These are phyloP conservation scores for Ailuropoda melanoleuca DNA, from an alignment of 2,113 vertebrate species.

Conservation along the genomic window DNA sequence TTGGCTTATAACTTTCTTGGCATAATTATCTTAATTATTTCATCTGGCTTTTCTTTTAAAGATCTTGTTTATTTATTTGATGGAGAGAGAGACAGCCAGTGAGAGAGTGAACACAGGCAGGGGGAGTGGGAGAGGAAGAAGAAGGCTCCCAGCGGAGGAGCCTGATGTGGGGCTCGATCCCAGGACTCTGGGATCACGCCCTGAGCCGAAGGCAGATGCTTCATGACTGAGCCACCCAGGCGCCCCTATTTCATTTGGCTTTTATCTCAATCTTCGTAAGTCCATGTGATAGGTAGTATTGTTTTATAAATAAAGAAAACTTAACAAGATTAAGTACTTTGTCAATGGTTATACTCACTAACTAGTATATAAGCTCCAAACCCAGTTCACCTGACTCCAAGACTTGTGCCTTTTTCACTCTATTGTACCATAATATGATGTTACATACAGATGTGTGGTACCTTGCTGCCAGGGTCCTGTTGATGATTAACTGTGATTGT, in stretches of 20 bases:
- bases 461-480: neutral
- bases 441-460: neutral
- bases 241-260: neutral
- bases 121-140: too few species aligned
- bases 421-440: neutral
- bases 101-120: too few species aligned
- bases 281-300: neutral
- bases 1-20: neutral
- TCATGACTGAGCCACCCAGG: too few species aligned
- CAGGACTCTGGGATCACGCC: too few species aligned
- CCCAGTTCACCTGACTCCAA: neutral
- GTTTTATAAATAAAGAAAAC: constrained; percentile 50
- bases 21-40: constrained; percentile 39
- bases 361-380: neutral
- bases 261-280: neutral
- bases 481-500: neutral
- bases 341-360: neutral
- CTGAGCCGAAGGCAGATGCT: too few species aligned
- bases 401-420: neutral
- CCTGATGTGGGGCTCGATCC: too few species aligned
- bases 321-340: constrained; percentile 13
- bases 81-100: too few species aligned
- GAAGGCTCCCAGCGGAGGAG: too few species aligned
- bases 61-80: too few species aligned
- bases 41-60: neutral